Evolutionary conservation across 2,888 invertebrate species (phyloP), one percentile per base, ranked within the genome.

Genomic region (Anorthoa munda): DNA sequence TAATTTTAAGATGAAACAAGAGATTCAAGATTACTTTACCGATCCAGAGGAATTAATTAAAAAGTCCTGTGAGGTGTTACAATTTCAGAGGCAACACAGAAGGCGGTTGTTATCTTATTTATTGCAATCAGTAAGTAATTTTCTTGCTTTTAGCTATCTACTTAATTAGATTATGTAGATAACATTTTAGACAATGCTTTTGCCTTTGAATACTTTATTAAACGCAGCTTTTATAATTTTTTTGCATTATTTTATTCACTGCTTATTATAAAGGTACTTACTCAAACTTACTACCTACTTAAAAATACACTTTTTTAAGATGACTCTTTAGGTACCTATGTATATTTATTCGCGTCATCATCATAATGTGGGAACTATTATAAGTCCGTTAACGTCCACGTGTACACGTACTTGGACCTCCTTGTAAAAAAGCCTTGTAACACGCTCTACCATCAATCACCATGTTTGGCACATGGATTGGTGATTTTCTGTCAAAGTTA

Each of bases 21-120:
- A 96, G 77, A 91, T 96, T 77, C 96, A 96, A 92, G 96, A 96
- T 83, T 96, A 95, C 88, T 96, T 96, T 84, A 95, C 95, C 58
- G 96, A 96, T 79, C 96, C 96, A 4, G 96, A 96, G 85, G 96
- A 96, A 87, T 91, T 96, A 81, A 92, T 96, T 76, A 94, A 93
- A 84, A 96, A 96, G 87, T 92, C 94, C 74, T 94, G 93, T 85
- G 95, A 95, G 90, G 95, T 96, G 81, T 88, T 96, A 85, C 94
- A 95, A 79, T 96, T 96, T 89, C 96, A 96, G 88, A 94, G 92
- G 86, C 95, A 96, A 82, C 96, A 96, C 77, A 92, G 96, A 74
- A 91, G 95, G 72, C 93, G 95, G 67, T 90, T 96, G 77, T 87
- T 96, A 59, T 95, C 96, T 18, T 95, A 96, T 89, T 94, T 96